A percentile compares a stretch with the other conserved stretches of the same genome.
These are phyloP conservation scores for Conistra vaccinii DNA, from an alignment of 2,888 invertebrate species.

Conservation along the genomic window DNA sequence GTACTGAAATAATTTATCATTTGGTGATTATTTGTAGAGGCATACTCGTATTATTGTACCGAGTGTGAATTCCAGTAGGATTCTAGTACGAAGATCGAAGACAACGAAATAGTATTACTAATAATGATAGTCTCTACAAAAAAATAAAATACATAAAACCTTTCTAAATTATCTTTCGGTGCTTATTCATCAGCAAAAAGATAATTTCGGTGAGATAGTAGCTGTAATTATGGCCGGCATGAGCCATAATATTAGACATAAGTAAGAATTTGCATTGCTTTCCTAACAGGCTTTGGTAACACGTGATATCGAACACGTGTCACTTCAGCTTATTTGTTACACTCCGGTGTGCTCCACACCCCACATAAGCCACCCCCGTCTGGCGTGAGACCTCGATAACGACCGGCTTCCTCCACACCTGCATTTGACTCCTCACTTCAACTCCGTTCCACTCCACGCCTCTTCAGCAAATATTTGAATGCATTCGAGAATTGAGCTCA, in stretches of 20 bases:
- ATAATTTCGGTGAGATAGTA: neutral
- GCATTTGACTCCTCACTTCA: slow-evolving; percentile 66
- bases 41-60: too few relatives aligned
- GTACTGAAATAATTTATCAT: neutral
- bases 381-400: slow-evolving; percentile 65
- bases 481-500: slow-evolving; percentile 56
- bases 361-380: slow-evolving; percentile 52
- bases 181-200: neutral
- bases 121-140: neutral
- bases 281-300: neutral
- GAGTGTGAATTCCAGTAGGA: neutral
- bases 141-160: neutral
- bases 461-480: slow-evolving; percentile 66
- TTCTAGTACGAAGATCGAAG: neutral
- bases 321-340: slow-evolving; percentile 7
- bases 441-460: slow-evolving; percentile 57
- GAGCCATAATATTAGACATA: too few relatives aligned
- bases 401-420: slow-evolving; percentile 61
- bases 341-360: slow-evolving; percentile 24
- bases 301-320: neutral
- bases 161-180: neutral
- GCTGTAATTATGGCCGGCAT: neutral
- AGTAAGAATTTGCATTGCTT: neutral
- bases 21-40: neutral
- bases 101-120: neutral